phyloP scores from a whole-genome alignment of 2,888 invertebrate genomes.

The Apoderus coryli region DNA sequence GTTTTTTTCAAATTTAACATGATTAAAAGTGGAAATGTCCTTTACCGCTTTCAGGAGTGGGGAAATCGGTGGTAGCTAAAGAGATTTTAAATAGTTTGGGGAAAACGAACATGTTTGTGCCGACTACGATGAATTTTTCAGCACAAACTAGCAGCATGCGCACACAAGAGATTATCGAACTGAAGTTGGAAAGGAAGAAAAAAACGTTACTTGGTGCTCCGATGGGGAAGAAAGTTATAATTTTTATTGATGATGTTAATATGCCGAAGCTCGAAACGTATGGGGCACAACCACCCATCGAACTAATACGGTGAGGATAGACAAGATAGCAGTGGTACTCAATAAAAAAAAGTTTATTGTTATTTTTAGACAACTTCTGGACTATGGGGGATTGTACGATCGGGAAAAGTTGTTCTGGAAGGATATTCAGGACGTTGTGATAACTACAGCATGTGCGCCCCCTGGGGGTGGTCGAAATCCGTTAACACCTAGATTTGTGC shows the following conservation, averaged over 20 bases:
- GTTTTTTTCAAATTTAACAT: no score
- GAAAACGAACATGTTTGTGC: constrained; percentile 46
- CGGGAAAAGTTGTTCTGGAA: constrained; percentile 83
- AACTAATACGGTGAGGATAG: constrained; percentile 52
- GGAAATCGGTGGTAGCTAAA: constrained; percentile 76
- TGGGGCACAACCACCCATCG: constrained; percentile 85
- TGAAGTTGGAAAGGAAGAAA: constrained; percentile 69
- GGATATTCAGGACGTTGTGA: constrained; percentile 65
- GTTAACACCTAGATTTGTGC: constrained; percentile 66
- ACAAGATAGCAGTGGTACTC: not conserved
- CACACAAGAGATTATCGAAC: constrained; percentile 77
- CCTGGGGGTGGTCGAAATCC: constrained; percentile 84
- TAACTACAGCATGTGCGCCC: constrained; percentile 76
- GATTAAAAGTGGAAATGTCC: no score
- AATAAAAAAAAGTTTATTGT: constrained; percentile 3
- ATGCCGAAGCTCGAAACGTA: constrained; percentile 81
- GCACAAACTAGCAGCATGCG: constrained; percentile 78
- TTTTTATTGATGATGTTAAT: constrained; percentile 85
- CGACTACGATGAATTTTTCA: constrained; percentile 75
- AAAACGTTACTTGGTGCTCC: constrained; percentile 71
- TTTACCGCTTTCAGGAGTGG: constrained; percentile 67
- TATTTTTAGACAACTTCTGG: constrained; percentile 48
- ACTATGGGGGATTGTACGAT: constrained; percentile 73
- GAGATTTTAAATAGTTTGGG: constrained; percentile 53
- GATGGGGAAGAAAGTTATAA: constrained; percentile 62